These are phyloP conservation scores for Cotesia typhae DNA, from an alignment of 1,140 invertebrate genomes.

Conservation along the genomic window DNA sequence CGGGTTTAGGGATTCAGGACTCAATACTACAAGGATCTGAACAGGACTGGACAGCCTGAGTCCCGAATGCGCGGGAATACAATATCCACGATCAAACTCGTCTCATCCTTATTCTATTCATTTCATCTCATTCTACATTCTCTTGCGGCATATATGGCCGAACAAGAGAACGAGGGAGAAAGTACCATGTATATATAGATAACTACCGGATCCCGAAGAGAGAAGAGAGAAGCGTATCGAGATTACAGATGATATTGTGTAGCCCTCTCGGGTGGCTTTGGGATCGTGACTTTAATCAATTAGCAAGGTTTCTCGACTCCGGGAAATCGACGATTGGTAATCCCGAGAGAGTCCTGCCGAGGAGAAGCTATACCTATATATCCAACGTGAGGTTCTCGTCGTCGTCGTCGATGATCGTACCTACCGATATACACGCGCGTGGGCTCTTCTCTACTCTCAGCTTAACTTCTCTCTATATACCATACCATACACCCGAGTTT, in stretches of 20 bases:
- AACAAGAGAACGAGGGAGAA: no score
- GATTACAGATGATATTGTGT: constrained; percentile 54
- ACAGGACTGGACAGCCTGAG: constrained; percentile 1
- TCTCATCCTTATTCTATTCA: no score
- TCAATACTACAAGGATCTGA: constrained; percentile 9
- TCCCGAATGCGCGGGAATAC: not conserved
- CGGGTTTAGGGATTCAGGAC: not conserved
- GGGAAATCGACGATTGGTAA: constrained; percentile 63
- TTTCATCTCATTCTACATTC: no score
- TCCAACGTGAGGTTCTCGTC: not conserved
- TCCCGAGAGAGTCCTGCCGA: constrained; percentile 38
- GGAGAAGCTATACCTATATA: constrained; percentile 1
- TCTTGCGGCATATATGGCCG: no score
- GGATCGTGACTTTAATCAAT: constrained; percentile 61
- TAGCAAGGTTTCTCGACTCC: constrained; percentile 60
- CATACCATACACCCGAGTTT: not conserved
- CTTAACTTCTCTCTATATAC: not conserved
- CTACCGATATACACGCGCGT: constrained; percentile 25
- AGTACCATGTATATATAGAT: not conserved
- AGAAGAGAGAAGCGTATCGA: constrained; percentile 32
- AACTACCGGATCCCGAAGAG: not conserved
- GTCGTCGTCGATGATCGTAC: constrained; percentile 19
- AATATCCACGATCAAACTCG: not conserved
- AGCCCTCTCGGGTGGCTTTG: constrained; percentile 43
- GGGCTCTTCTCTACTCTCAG: constrained; percentile 16